Evolutionary conservation across 2,113 vertebrate genomes (phyloP).

Genomic region (Onychorhynchus coronatus): DNA sequence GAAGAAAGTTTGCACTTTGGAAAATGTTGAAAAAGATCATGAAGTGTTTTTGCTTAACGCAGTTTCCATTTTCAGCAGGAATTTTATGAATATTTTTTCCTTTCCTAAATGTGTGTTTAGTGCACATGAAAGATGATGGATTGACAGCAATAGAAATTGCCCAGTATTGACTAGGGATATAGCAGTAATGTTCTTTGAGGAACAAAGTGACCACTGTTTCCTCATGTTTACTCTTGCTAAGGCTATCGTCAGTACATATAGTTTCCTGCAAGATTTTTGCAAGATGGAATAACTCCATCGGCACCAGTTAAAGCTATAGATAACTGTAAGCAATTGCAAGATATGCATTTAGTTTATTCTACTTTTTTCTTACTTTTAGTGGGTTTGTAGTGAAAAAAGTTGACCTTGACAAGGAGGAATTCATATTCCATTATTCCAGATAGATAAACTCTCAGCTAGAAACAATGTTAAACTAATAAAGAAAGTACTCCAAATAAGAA

Average conservation of each 20-base stretch:
- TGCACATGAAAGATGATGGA: not conserved
- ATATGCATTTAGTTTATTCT: not conserved
- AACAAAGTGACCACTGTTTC: not conserved
- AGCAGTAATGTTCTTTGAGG: not conserved
- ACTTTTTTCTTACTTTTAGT: not conserved
- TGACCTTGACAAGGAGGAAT: not conserved
- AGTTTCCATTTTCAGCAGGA: not conserved
- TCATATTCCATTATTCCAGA: not conserved
- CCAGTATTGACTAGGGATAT: not conserved
- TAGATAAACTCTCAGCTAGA: not conserved
- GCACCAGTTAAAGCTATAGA: not conserved
- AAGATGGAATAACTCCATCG: not conserved
- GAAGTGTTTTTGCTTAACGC: not conserved
- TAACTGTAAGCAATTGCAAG: not conserved
- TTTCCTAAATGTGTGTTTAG: not conserved
- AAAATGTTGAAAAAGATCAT: not conserved
- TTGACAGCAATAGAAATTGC: not conserved
- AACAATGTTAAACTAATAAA: not conserved
- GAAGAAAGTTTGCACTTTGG: not conserved
- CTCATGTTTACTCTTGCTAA: not conserved
- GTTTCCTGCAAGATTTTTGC: not conserved
- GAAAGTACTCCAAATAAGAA: not conserved
- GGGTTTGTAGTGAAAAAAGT: not conserved
- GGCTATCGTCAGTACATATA: not conserved
- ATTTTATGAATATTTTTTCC: not conserved